A percentile compares a stretch with the other conserved stretches of the same genome.
These are phyloP conservation scores for Peribatodes rhomboidaria DNA, from an alignment of 2,888 invertebrate species.

Conservation along the genomic window DNA sequence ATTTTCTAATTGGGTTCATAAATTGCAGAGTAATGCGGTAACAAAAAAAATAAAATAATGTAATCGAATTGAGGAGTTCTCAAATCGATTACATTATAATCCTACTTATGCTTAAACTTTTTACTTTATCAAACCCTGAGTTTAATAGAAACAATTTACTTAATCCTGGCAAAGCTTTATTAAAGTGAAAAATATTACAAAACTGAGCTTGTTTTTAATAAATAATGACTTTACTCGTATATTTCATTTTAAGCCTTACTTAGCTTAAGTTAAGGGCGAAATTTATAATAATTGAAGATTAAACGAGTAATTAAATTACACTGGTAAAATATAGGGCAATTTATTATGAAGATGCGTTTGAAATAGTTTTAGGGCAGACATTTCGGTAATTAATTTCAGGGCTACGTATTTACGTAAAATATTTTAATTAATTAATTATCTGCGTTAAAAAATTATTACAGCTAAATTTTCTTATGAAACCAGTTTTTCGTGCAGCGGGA, in stretches of 20 bases:
- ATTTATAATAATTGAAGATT: slow-evolving; percentile 19
- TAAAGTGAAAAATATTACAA: slow-evolving; percentile 1
- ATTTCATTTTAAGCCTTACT: slow-evolving; percentile 9
- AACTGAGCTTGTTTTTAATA: slow-evolving; percentile 8
- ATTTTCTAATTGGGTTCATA: no score
- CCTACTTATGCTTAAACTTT: no score
- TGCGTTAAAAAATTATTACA: no score
- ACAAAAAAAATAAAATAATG: no score
- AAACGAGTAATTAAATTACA: slow-evolving; percentile 14
- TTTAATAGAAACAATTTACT: background rate
- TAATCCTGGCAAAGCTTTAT: background rate
- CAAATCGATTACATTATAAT: no score
- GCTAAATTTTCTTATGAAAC: no score
- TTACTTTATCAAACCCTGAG: background rate
- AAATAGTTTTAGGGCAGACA: slow-evolving; percentile 10
- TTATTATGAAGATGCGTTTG: slow-evolving; percentile 10
- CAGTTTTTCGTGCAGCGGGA: no score
- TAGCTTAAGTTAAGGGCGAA: slow-evolving; percentile 11
- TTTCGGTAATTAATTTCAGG: slow-evolving; percentile 5
- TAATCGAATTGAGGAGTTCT: no score
- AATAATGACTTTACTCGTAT: slow-evolving; percentile 17
- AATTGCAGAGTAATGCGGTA: no score
- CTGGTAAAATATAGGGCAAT: slow-evolving; percentile 10
- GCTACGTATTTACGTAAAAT: background rate
- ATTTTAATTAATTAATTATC: no score